phyloP scores from a whole-genome alignment of 2,888 invertebrate species.

The Drosophila parthenogenetica region DNA sequence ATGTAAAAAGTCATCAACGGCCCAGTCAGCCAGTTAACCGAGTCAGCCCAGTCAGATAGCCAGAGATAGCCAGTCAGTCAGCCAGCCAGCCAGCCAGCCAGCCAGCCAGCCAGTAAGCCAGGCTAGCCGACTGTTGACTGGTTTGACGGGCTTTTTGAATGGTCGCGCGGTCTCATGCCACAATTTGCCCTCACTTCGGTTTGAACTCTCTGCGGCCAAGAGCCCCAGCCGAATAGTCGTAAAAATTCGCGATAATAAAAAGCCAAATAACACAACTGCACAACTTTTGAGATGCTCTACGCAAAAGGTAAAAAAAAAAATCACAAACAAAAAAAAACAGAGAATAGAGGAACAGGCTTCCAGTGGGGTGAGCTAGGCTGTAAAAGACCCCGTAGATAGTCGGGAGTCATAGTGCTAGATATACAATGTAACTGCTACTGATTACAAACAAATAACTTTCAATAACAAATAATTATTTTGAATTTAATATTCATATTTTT shows the following conservation, averaged over 20 bases:
- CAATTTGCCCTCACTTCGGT: slow-evolving; percentile 62
- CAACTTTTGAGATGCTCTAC: slow-evolving; percentile 51
- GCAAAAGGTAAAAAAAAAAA: slow-evolving; percentile 8
- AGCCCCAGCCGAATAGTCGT: slow-evolving; percentile 65
- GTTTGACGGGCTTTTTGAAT: slow-evolving; percentile 77
- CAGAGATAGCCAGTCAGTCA: slow-evolving; percentile 44
- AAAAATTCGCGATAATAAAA: slow-evolving; percentile 67
- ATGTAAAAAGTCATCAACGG: slow-evolving; percentile 78
- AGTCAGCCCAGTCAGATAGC: slow-evolving; percentile 51
- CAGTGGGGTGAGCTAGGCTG: too few species aligned
- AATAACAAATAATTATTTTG: too few species aligned
- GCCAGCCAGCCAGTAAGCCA: slow-evolving; percentile 50
- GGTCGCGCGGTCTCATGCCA: slow-evolving; percentile 61
- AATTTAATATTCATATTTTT: too few species aligned
- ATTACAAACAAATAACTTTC: too few species aligned
- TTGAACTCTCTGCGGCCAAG: slow-evolving; percentile 62
- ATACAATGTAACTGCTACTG: too few species aligned
- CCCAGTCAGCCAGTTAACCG: slow-evolving; percentile 47
- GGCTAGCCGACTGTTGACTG: slow-evolving; percentile 48
- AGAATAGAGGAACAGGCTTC: neutral
- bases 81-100: slow-evolving; percentile 58
- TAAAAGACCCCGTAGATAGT: too few species aligned
- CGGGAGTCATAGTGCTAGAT: too few species aligned
- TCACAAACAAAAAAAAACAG: neutral
- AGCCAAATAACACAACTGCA: slow-evolving; percentile 42